A percentile compares a stretch with the other conserved stretches of the same genome.
These are phyloP conservation scores for Macropodus opercularis DNA, from an alignment of 2,797 vertebrate genomes.

Conservation along the genomic window DNA sequence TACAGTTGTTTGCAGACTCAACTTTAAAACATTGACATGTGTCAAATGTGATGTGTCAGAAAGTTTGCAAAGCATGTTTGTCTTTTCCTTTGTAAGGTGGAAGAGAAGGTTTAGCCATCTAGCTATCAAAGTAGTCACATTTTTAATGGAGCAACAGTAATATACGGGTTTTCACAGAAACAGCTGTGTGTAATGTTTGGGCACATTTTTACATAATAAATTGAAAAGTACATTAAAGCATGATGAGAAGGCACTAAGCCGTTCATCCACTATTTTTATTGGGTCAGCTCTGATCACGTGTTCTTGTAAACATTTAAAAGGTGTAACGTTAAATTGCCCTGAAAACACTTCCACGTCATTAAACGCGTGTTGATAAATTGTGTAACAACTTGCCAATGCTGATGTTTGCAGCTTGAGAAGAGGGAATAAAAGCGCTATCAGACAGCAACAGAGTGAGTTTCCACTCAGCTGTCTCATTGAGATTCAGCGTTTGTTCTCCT, in stretches of 20 bases:
- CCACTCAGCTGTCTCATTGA: constrained; percentile 75
- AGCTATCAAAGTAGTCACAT: neutral
- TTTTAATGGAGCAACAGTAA: neutral
- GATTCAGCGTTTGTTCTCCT: constrained; percentile 78
- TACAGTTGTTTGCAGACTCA: no score
- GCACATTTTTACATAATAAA: neutral
- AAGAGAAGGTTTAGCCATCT: no score
- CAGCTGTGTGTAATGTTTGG: no score
- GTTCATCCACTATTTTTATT: constrained; percentile 35
- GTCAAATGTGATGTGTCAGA: no score
- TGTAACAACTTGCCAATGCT: constrained; percentile 37
- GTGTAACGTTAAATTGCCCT: constrained; percentile 26
- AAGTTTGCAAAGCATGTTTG: neutral
- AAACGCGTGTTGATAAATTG: constrained; percentile 45
- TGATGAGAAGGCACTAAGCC: neutral
- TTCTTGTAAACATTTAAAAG: constrained; percentile 44
- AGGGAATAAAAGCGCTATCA: constrained; percentile 49
- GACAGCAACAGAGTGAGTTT: constrained; percentile 53
- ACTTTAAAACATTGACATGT: no score
- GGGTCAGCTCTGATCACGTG: constrained; percentile 39
- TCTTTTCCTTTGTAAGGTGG: no score
- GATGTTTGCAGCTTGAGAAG: constrained; percentile 46
- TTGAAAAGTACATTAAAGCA: constrained; percentile 4
- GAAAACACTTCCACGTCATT: constrained; percentile 32
- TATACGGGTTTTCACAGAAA: neutral